Percentiles rank a stretch among this genome's conserved stretches.
Conservation (phyloP, 1,140 invertebrate genomes). For the Melanaphis sacchari region DNA sequence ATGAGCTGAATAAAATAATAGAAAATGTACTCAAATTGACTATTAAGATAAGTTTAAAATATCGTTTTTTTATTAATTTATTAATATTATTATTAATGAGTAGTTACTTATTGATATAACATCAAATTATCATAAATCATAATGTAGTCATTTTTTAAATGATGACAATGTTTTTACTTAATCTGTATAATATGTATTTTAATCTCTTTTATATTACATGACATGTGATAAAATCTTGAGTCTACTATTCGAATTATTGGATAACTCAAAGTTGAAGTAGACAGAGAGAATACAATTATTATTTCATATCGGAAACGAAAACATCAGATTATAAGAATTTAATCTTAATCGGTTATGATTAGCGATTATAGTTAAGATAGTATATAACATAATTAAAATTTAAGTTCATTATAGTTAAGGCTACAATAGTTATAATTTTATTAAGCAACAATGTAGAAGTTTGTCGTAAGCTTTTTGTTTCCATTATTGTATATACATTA, state of each 20-base stretch:
- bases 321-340: not conserved
- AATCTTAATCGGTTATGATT: not conserved
- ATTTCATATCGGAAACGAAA: not conserved
- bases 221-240: constrained; percentile 23
- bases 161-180: not conserved
- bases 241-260: not conserved
- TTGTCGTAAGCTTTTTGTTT: not conserved
- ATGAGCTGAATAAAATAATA: not conserved
- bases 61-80: not conserved
- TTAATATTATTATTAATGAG: not conserved
- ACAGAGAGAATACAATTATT: not conserved
- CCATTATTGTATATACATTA: not conserved
- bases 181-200: not conserved
- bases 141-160: not conserved
- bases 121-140: not conserved
- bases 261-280: not conserved
- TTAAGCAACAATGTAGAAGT: not conserved
- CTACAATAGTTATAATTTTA: constrained; percentile 28
- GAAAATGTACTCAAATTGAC: constrained; percentile 22
- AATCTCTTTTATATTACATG: constrained; percentile 7
- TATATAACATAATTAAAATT: not conserved
- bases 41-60: not conserved
- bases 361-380: not conserved
- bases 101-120: not conserved
- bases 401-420: constrained; percentile 2